Evolutionary conservation across 92 coral and sea anemone genomes (phyloP).

Genomic region (Epizoanthus scotinus): DNA sequence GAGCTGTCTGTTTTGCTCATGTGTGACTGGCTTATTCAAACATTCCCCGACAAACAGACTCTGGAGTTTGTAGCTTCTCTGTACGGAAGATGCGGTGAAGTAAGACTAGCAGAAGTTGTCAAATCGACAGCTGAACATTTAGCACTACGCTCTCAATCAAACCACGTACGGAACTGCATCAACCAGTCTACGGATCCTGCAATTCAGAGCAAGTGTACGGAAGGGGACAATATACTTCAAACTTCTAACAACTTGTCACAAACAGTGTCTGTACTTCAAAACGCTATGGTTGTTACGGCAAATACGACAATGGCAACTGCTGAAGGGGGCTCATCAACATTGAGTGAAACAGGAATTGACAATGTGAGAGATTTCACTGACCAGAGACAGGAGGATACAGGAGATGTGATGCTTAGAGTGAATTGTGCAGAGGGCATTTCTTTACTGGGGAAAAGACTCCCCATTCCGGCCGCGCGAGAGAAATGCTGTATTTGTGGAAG

Average conservation of each 20-base stretch:
- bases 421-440: neutral
- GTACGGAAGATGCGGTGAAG: constrained; percentile 24
- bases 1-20: constrained; percentile 39
- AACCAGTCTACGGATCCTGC: neutral
- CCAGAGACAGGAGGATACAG: neutral
- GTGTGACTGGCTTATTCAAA: constrained; percentile 51
- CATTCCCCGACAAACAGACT: constrained; percentile 26
- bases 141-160: neutral
- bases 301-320: neutral
- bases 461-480: constrained; percentile 35
- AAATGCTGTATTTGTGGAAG: constrained; percentile 43
- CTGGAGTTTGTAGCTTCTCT: constrained; percentile 17
- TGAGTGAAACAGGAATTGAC: too few species aligned
- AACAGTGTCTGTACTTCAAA: neutral
- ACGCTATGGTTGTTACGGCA: neutral
- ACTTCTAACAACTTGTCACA: neutral
- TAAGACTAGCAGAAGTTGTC: constrained; percentile 7
- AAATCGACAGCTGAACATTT: constrained; percentile 10
- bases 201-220: neutral
- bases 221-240: neutral
- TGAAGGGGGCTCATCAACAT: neutral
- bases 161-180: neutral
- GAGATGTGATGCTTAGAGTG: neutral
- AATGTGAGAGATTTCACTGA: neutral
- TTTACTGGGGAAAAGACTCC: neutral